Conservation (phyloP, 2,888 invertebrate genomes). For the Andrena dorsata region DNA sequence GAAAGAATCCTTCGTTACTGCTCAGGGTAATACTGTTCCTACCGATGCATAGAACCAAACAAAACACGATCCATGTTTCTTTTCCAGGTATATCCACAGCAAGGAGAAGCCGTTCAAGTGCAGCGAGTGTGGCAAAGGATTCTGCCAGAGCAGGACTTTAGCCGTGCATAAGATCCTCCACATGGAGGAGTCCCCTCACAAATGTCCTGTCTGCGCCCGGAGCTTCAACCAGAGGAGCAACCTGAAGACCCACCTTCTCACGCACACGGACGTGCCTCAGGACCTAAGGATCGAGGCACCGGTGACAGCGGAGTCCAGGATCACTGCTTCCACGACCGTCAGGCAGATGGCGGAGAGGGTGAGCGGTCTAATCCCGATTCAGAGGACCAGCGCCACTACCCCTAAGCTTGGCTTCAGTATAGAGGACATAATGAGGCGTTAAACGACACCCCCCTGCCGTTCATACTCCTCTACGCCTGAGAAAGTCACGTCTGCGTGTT, state of each 20-base stretch:
- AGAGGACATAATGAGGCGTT: slow-evolving; percentile 95
- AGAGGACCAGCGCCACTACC: slow-evolving; percentile 70
- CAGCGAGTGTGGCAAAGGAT: slow-evolving; percentile 98
- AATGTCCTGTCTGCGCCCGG: slow-evolving; percentile 94
- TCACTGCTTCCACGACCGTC: slow-evolving; percentile 54
- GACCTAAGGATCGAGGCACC: slow-evolving; percentile 79
- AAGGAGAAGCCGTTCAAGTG: slow-evolving; percentile 99
- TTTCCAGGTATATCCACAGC: slow-evolving; percentile 96
- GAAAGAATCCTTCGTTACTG: background rate
- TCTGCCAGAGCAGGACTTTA: slow-evolving; percentile 98
- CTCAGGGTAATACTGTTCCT: background rate
- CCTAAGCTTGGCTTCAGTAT: slow-evolving; percentile 92
- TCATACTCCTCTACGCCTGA: background rate
- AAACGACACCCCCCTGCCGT: slow-evolving; percentile 77
- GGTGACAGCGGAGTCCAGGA: slow-evolving; percentile 52
- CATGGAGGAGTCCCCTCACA: slow-evolving; percentile 96
- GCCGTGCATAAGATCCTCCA: slow-evolving; percentile 98
- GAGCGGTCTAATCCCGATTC: slow-evolving; percentile 62
- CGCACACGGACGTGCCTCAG: slow-evolving; percentile 91
- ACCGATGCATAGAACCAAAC: no score
- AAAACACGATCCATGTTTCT: background rate
- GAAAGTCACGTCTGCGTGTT: background rate
- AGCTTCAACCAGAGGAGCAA: slow-evolving; percentile 97
- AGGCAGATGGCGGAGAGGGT: slow-evolving; percentile 69
- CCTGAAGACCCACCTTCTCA: slow-evolving; percentile 95